Base-by-base conservation (phyloP, 2,888 invertebrate genomes). In the Ormyrus thymus region DNA sequence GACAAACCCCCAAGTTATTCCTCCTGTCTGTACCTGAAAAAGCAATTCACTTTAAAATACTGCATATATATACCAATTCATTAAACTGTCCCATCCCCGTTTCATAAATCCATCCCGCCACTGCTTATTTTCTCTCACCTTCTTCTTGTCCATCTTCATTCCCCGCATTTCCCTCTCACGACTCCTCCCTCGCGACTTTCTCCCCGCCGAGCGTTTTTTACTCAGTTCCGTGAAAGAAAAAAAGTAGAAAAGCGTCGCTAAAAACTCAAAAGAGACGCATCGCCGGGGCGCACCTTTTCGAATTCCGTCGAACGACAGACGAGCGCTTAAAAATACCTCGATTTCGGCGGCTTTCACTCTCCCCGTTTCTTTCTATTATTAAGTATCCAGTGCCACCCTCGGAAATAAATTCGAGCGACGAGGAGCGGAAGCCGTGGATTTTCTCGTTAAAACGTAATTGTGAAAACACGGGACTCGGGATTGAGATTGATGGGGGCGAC, bases 371-470 rank as follows among this genome's bases (percentile, higher is more conserved):
- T 59, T 53, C 64, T 58, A 61, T 72, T 72, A 72, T 66, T 72
- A 64, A 56, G 15, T 13, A 55, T 5, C 45, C 8, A 9, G 48
- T 15, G 15, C 50, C 56, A 50, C 61, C 61, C 55, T 50, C 56
- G 43, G 58, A 78, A 78, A 59, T 74, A 53, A 69, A 59, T 58
- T 65, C 59, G 61, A 65, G 58, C 62, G 58, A 53, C 61, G 71
- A 29, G 29, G 46, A 51, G 51, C 69, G 58, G 69, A 78, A 78
- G 64, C 58, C 51, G 58, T 74, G 70, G 78, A 74, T 72, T 76
- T 76, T 65, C 68, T 71, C 68, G 72, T 79, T 79, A 76, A 58
- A 69, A 56, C 48, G 61, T 80, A 80, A 80, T 80, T 71, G 80
- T 70, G 56, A 74, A 77, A 74, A 77, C 68, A 70, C 56, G 62